Base-by-base conservation (phyloP, 2,888 invertebrate genomes). In the Brenthis ino region DNA sequence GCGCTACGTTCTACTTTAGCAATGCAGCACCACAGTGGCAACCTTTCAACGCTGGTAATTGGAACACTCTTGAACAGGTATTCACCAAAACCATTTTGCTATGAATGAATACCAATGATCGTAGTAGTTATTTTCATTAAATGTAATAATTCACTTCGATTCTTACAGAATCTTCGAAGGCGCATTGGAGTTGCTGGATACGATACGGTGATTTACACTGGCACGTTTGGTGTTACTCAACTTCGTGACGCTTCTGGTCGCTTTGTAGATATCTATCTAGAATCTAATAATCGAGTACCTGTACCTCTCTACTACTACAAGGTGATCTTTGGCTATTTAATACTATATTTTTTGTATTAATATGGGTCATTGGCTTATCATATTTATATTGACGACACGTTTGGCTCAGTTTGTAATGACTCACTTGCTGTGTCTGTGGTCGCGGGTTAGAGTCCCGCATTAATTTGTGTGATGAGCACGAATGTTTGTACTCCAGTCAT, bases 21-120 rank as follows among this genome's bases (percentile, higher is more conserved):
- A 95, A 95, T 76, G 91, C 88, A 0, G 93, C 93, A 0, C 95
- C 95, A 1, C 95, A 95, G 74, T 95, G 95, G 95, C 93, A 94
- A 69, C 84, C 84, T 1, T 92, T 94, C 77, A 94, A 94, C 73
- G 87, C 79, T 6, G 91, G 93, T 11, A 93, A 93, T 75, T 94
- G 94, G 93, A 84, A 85, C 73, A 76, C 73, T 12, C 76, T 93
- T 14, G 93, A 93, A 75, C 76, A 75, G 63, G 83, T 82, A 63
- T 65, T 61, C 69, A 55, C 24, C 11, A 65, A 50, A 43, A 43
- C 8, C 11, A 43, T 43, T 43, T 43, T 43, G 37, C 11, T 43
- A 43, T 43, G 37, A 43, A 43, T 37, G 37, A 37, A 37, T 37
- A 37, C 5, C 6, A 37, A 6, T 14, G 14, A 24, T 47, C 12